Evolutionary conservation across 2,113 vertebrate genomes (phyloP).

Genomic region (Tonatia bakeri): DNA sequence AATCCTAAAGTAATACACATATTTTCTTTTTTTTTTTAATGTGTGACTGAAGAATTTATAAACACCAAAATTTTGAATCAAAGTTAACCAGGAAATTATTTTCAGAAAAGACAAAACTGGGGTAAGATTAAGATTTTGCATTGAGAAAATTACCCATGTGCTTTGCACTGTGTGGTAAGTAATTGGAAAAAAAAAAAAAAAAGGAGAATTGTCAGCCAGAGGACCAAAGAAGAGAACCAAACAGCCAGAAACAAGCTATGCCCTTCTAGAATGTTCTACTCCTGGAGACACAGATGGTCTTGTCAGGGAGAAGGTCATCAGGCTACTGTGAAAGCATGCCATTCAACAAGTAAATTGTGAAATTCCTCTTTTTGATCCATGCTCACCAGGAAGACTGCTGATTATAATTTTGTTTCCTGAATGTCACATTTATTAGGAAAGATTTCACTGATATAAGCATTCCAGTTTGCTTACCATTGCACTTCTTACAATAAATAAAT

Average conservation of each 20-base stretch:
- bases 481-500: not conserved
- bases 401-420: not conserved
- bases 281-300: not conserved
- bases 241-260: not conserved
- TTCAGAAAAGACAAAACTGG: not conserved
- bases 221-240: not conserved
- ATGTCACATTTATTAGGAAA: not conserved
- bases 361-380: not conserved
- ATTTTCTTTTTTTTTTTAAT: not conserved
- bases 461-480: not conserved
- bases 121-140: not conserved
- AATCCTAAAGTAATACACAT: not conserved
- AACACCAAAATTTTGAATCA: not conserved
- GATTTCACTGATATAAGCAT: not conserved
- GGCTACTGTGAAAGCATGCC: not conserved
- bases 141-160: not conserved
- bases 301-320: not conserved
- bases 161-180: not conserved
- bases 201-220: not conserved
- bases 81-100: not conserved
- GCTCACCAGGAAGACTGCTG: not conserved
- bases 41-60: not conserved
- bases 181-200: not conserved
- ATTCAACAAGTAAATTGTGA: not conserved
- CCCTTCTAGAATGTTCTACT: not conserved